A percentile compares a stretch with the other conserved stretches of the same genome.
These are phyloP conservation scores for Rhadinocentrus ornatus DNA, from an alignment of 2,797 vertebrate genomes.

Conservation along the genomic window DNA sequence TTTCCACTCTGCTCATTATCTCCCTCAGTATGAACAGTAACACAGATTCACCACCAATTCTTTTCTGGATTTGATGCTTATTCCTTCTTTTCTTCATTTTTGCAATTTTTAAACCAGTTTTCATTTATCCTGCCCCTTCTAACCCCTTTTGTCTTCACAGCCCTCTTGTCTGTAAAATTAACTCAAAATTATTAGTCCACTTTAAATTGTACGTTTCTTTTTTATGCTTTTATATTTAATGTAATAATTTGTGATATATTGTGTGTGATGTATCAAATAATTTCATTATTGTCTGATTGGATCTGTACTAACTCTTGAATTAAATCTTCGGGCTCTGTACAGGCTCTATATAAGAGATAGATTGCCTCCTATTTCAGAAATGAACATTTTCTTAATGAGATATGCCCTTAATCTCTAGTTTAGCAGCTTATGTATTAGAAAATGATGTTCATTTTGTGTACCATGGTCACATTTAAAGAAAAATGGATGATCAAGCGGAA, in stretches of 20 bases:
- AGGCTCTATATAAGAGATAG: not conserved
- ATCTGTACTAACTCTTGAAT: not conserved
- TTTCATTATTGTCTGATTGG: not conserved
- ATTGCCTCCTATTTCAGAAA: not conserved
- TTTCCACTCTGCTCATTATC: slow-evolving; percentile 10
- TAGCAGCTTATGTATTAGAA: not conserved
- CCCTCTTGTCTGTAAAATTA: not conserved
- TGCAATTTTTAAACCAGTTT: not conserved
- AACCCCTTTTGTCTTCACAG: not conserved
- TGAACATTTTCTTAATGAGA: not conserved
- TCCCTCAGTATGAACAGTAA: not conserved
- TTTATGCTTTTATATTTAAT: not conserved
- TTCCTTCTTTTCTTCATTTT: not conserved
- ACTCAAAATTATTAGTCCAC: not conserved
- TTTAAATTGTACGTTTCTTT: not conserved
- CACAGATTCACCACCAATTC: not conserved
- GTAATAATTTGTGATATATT: not conserved
- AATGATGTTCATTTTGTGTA: not conserved
- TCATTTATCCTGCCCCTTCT: not conserved
- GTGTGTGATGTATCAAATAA: not conserved
- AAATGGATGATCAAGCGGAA: not conserved
- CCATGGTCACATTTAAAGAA: not conserved
- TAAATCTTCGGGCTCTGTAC: not conserved
- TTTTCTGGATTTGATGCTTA: not conserved
- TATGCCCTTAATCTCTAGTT: not conserved